Percentiles rank a stretch among this genome's conserved stretches.
phyloP scores from a whole-genome alignment of 1,140 invertebrate species.

The Probaryconus sp. region DNA sequence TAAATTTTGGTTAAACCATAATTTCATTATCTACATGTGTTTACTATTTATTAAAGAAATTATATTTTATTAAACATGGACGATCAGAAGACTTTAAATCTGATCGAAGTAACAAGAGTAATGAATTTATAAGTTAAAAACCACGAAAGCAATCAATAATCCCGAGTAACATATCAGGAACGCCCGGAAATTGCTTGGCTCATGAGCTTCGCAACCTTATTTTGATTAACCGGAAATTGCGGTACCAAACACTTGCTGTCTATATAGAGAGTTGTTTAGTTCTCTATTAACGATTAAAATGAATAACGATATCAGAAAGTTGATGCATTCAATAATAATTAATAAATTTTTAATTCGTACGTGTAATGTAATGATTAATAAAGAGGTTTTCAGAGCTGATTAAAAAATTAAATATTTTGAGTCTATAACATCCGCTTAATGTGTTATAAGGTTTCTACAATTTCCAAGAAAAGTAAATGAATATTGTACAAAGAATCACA shows the following conservation, averaged over 20 bases:
- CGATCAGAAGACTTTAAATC: not conserved
- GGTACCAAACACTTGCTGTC: constrained; percentile 18
- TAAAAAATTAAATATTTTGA: no score
- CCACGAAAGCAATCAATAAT: constrained; percentile 8
- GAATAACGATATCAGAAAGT: constrained; percentile 30
- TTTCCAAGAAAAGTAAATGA: constrained; percentile 31
- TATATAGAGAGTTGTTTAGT: constrained; percentile 32
- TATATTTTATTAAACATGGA: no score
- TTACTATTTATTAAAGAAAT: no score
- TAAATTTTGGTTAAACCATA: no score
- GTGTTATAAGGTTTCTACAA: no score
- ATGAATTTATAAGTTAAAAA: constrained; percentile 4
- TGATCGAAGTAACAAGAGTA: not conserved
- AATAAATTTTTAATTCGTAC: no score
- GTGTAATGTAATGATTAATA: no score
- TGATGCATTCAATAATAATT: no score
- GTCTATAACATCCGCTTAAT: no score
- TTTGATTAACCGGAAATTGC: constrained; percentile 53
- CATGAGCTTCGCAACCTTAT: constrained; percentile 46
- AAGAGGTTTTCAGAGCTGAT: no score
- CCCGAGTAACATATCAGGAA: constrained; percentile 1
- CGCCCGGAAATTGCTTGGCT: constrained; percentile 28
- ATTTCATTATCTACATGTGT: no score
- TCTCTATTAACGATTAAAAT: constrained; percentile 45
- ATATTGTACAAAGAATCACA: constrained; percentile 47